Conservation (phyloP, 2,113 vertebrate genomes). For the Tachuris rubrigastra region DNA sequence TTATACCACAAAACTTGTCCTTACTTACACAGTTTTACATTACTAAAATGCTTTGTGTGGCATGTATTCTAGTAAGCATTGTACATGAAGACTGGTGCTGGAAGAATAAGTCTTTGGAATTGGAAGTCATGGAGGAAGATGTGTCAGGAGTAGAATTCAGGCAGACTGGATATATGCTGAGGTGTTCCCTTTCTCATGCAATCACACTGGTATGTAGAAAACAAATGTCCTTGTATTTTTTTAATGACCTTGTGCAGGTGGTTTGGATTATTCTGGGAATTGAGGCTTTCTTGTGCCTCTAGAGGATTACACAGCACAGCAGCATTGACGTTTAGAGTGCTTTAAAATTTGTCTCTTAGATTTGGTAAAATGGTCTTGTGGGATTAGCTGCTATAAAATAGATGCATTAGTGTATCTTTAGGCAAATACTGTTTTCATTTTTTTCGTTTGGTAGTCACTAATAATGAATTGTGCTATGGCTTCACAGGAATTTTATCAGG, state of each 20-base stretch:
- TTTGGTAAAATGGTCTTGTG: not conserved
- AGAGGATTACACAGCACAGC: not conserved
- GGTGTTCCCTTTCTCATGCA: conserved; percentile 95
- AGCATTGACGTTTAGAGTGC: not conserved
- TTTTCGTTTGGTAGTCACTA: not conserved
- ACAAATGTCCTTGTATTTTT: not conserved
- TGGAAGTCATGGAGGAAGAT: conserved; percentile 89
- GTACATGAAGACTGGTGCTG: conserved; percentile 98
- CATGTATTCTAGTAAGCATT: conserved; percentile 81
- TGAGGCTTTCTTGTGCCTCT: not conserved
- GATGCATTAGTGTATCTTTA: not conserved
- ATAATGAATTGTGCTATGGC: conserved; percentile 10
- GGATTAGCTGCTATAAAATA: not conserved
- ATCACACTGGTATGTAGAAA: conserved; percentile 88
- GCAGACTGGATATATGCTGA: conserved; percentile 97
- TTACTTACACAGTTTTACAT: not conserved
- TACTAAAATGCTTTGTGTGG: not conserved
- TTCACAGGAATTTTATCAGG: conserved; percentile 95
- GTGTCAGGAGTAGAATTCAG: conserved; percentile 87
- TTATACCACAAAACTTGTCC: not conserved
- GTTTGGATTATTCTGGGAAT: not conserved
- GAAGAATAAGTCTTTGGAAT: conserved; percentile 93
- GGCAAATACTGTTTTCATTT: not conserved
- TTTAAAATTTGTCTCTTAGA: not conserved
- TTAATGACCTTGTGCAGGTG: not conserved